A percentile compares a stretch with the other conserved stretches of the same genome.
These are phyloP conservation scores for Triplophysa rosa DNA, from an alignment of 2,113 vertebrate species.

Conservation along the genomic window DNA sequence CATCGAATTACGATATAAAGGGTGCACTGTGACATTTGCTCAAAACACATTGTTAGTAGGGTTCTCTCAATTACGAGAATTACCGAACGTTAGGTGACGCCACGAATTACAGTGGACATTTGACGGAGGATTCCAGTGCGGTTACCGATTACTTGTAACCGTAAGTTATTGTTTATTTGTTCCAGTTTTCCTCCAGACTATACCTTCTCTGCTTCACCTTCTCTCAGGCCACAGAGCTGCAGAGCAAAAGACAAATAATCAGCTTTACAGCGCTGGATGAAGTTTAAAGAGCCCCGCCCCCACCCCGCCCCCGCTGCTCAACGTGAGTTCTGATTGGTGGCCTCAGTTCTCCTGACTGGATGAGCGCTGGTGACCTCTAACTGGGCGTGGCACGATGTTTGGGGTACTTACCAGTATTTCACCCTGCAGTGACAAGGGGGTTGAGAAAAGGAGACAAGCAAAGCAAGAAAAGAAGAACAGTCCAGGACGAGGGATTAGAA, in stretches of 20 bases:
- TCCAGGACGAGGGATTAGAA: background rate
- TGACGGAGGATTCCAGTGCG: conserved; percentile 30
- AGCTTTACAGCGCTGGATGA: conserved; percentile 34
- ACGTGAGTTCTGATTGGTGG: conserved; percentile 35
- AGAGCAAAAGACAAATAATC: conserved; percentile 58
- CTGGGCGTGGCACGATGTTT: conserved; percentile 64
- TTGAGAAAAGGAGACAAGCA: conserved; percentile 32
- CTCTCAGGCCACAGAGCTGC: conserved; percentile 68
- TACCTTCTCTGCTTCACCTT: conserved; percentile 73
- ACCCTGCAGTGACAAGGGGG: conserved; percentile 80
- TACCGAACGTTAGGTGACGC: conserved; percentile 60
- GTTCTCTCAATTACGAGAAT: conserved; percentile 67
- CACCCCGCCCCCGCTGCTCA: background rate
- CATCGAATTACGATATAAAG: background rate
- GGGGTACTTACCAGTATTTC: conserved; percentile 97
- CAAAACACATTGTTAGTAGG: conserved; percentile 59
- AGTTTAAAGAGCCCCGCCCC: background rate
- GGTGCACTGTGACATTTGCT: background rate
- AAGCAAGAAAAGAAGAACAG: background rate
- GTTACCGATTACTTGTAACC: conserved; percentile 71
- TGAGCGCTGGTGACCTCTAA: conserved; percentile 68
- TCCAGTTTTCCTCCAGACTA: conserved; percentile 47
- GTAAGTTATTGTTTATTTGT: conserved; percentile 32
- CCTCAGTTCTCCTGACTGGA: conserved; percentile 69
- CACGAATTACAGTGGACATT: conserved; percentile 53